Percentiles rank a stretch among this genome's conserved stretches.
These are phyloP conservation scores for Pristionchus exspectatus DNA, from an alignment of 2,888 invertebrate genomes.

Conservation along the genomic window DNA sequence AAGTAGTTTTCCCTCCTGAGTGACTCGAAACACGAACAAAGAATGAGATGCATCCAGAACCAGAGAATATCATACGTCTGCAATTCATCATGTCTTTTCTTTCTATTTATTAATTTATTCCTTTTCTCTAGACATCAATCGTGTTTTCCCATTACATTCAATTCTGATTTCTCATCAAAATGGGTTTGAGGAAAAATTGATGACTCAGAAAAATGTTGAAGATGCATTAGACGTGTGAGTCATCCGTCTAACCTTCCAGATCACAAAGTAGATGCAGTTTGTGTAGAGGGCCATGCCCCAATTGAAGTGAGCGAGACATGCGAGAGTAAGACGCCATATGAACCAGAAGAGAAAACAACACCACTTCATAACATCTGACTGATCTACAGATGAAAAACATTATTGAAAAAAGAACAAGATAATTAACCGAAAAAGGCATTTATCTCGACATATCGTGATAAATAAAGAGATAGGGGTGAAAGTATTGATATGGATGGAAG, in stretches of 20 bases:
- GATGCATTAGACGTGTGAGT: background rate
- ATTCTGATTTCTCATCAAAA: background rate
- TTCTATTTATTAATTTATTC: background rate
- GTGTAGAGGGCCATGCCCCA: constrained; percentile 73
- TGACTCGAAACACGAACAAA: constrained; percentile 75
- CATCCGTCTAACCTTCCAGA: constrained; percentile 70
- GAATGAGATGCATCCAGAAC: constrained; percentile 77
- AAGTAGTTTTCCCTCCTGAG: constrained; percentile 71
- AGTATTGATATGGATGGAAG: background rate
- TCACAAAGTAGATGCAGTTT: constrained; percentile 75
- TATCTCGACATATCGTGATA: background rate
- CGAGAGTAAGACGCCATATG: constrained; percentile 73
- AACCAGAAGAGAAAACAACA: constrained; percentile 76
- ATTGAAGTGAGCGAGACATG: constrained; percentile 77
- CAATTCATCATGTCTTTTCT: background rate
- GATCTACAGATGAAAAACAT: background rate
- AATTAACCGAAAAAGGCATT: too few species aligned
- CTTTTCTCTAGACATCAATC: background rate
- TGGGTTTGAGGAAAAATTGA: background rate
- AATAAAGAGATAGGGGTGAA: background rate
- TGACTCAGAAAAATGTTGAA: background rate
- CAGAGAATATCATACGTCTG: constrained; percentile 75
- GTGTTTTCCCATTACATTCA: background rate
- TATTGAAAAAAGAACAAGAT: too few species aligned
- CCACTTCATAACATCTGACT: constrained; percentile 63